Conservation (phyloP, 2,113 vertebrate genomes). For the Merops nubicus region DNA sequence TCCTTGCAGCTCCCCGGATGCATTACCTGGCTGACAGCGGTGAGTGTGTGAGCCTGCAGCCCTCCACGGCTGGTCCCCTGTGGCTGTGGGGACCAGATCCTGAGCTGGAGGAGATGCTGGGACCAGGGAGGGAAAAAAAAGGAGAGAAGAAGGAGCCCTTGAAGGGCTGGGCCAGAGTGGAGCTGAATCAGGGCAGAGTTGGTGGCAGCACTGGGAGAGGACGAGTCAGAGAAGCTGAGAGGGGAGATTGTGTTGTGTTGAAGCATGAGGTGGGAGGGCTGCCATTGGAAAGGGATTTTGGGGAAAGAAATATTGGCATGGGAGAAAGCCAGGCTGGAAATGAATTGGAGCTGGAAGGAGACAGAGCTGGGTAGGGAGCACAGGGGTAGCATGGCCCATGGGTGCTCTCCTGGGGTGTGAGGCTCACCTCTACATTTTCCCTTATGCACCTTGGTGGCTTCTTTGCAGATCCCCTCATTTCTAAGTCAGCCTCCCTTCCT, state of each 20-base stretch:
- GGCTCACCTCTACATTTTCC: not conserved
- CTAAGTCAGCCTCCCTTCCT: slow-evolving; percentile 93
- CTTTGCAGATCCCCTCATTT: slow-evolving; percentile 88
- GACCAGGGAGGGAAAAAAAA: not conserved
- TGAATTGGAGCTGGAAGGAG: not conserved
- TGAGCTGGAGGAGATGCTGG: not conserved
- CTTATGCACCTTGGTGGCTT: not conserved
- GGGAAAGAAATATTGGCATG: not conserved
- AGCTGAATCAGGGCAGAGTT: not conserved
- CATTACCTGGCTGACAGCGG: slow-evolving; percentile 90
- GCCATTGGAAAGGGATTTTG: not conserved
- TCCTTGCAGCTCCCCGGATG: slow-evolving; percentile 84
- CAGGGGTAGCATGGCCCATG: not conserved
- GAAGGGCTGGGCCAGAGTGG: not conserved
- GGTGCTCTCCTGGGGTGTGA: not conserved
- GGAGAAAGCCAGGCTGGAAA: not conserved
- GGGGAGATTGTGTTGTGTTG: not conserved
- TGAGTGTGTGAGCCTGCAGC: slow-evolving; percentile 72
- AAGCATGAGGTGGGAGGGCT: not conserved
- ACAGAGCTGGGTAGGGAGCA: not conserved
- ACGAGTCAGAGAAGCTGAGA: not conserved
- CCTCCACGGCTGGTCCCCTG: rapidly evolving
- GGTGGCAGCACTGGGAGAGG: not conserved
- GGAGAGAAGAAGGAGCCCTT: not conserved
- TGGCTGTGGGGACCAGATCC: not conserved